These are phyloP conservation scores for Tuberolachnus salignus DNA, from an alignment of 2,888 invertebrate species.

Conservation along the genomic window DNA sequence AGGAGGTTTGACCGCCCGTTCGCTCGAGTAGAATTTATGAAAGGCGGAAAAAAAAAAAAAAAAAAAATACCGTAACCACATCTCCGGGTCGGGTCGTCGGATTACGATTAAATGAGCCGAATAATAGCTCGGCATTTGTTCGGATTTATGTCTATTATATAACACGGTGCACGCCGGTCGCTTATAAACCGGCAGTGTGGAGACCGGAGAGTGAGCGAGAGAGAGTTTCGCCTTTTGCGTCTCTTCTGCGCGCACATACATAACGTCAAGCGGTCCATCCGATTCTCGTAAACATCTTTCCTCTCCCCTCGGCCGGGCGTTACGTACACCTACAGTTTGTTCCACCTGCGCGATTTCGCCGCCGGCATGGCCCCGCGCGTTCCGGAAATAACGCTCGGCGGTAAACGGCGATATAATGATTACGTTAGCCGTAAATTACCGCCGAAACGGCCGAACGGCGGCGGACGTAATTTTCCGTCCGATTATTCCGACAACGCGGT, in stretches of 20 bases:
- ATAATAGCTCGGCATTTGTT: constrained; percentile 42
- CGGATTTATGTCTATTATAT: constrained; percentile 30
- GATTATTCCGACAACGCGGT: no score
- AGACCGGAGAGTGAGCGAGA: no score
- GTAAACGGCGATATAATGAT: constrained; percentile 18
- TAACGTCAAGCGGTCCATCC: constrained; percentile 55
- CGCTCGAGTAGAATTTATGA: constrained; percentile 34
- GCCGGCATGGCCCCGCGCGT: background rate
- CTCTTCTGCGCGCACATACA: background rate
- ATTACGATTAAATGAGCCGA: constrained; percentile 53
- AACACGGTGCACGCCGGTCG: background rate
- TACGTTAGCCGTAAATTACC: constrained; percentile 18
- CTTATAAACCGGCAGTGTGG: constrained; percentile 32
- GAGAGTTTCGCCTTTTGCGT: constrained; percentile 13
- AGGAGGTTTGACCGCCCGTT: background rate
- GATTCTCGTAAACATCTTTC: constrained; percentile 51
- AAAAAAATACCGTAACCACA: constrained; percentile 16
- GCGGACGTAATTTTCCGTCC: background rate
- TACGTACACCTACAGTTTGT: constrained; percentile 21
- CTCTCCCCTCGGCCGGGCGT: background rate
- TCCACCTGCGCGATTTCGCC: constrained; percentile 41
- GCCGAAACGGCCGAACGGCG: background rate
- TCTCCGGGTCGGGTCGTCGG: background rate
- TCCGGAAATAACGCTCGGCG: constrained; percentile 24
- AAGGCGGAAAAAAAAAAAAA: background rate